Percentiles rank a stretch among this genome's conserved stretches.
Evolutionary conservation across 2,113 vertebrate genomes (phyloP).

Genomic region (Lepus americanus): DNA sequence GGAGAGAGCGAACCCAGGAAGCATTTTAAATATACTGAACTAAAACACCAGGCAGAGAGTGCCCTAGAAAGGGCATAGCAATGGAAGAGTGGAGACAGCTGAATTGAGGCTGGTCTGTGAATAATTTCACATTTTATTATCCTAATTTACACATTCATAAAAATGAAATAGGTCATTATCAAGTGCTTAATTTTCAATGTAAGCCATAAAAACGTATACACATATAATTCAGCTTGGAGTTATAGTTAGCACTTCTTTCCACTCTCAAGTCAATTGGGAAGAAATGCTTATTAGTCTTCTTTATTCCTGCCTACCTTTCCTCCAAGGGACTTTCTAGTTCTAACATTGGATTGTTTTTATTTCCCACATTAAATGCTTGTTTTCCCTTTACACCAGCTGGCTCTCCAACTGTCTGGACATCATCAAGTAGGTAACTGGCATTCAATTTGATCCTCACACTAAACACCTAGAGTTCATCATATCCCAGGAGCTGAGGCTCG

Average conservation of each 20-base stretch:
- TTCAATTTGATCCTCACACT: neutral
- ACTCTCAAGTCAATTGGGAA: neutral
- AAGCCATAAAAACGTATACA: constrained; percentile 76
- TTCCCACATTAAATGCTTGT: neutral
- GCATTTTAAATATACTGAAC: constrained; percentile 6
- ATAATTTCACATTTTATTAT: constrained; percentile 80
- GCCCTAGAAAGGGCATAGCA: constrained; percentile 47
- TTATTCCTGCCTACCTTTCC: neutral
- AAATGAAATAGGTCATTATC: constrained; percentile 81
- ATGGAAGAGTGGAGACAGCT: constrained; percentile 55
- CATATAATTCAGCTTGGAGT: constrained; percentile 59
- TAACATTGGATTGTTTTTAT: neutral
- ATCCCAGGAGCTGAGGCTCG: neutral
- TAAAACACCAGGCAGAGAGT: neutral
- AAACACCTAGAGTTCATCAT: neutral
- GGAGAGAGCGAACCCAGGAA: neutral
- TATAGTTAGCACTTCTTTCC: constrained; percentile 51
- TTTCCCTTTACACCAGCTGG: neutral
- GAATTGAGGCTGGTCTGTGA: constrained; percentile 57
- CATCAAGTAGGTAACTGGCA: neutral
- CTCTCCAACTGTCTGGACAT: neutral
- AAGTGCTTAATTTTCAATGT: constrained; percentile 78
- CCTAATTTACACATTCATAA: constrained; percentile 79
- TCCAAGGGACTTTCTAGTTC: constrained; percentile 3
- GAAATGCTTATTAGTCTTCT: neutral